Base-by-base conservation (phyloP, 35 echinoderm and acorn worm species). In the Lytechinus variegatus region DNA sequence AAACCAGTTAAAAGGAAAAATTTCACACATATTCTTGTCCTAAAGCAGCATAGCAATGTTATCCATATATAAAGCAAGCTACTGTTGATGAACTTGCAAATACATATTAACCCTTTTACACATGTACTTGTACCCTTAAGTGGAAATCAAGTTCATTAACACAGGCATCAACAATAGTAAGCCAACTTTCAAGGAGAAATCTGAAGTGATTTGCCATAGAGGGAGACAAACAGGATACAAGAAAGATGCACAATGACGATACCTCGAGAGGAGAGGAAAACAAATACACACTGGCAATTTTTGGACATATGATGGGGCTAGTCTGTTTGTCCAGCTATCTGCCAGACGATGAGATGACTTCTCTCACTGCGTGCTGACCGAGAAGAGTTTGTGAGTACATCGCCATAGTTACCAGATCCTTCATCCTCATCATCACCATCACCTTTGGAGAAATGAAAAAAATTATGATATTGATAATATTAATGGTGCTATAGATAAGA, bases 311-410 rank as follows among this genome's bases (percentile, higher is more conserved):
- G 92, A 21, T 57, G 57, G 28, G 44, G 51, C 95, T 92, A 98
- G 61, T 97, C 97, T 7, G 87, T 89, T 12, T 97, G 97, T 29
- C 98, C 98, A 5, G 98, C 91, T 6, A 99, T 96, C 96, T 99
- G 98, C 98, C 98, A 99, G 92, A 99, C 98, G 51, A 99, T 99
- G 6, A 99, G 96, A 55, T 99, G 98, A 95, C 98, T 99, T 54
- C 98, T 91, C 96, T 99, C 98, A 11, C 95, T 97, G 55, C 97
- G 94, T 0, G 96, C 96, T 28, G 92, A 87, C 60, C 96, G 79
- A 21, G 97, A 97, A 0, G 97, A 97, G 92, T 96, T 99, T 54
- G 94, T 96, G 27, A 96, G 96, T 14, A 96, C 97, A 72, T 99
- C 98, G 52, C 98, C 98, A 87, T 97, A 97, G 96, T 94, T 99